Conservation (phyloP, 2,113 vertebrate species). For the Anoura caudifer region DNA sequence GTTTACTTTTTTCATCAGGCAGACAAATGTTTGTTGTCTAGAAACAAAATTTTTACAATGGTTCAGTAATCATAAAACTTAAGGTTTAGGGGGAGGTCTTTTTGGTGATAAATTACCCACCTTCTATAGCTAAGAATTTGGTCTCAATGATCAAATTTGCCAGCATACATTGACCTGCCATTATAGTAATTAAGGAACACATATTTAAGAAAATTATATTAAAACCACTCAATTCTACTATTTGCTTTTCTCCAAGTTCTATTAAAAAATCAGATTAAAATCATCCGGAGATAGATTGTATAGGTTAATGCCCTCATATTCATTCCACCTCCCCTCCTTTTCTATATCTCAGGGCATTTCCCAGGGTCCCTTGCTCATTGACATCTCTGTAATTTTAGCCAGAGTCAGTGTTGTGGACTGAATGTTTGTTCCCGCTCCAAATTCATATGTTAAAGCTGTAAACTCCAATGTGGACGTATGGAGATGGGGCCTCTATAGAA, state of each 20-base stretch:
- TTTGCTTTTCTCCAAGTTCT: not conserved
- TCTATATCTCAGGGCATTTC: not conserved
- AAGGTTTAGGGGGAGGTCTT: not conserved
- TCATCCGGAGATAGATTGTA: not conserved
- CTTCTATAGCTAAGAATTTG: not conserved
- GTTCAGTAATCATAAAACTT: not conserved
- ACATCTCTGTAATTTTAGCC: not conserved
- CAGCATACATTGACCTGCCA: not conserved
- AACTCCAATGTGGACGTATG: not conserved
- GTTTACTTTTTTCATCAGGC: constrained; percentile 7
- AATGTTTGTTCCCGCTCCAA: not conserved
- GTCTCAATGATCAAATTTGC: not conserved
- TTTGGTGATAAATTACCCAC: not conserved
- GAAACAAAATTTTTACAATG: constrained; percentile 25
- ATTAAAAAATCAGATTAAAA: not conserved
- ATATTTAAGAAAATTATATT: not conserved
- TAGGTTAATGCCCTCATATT: not conserved
- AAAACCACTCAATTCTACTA: not conserved
- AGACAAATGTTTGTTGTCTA: constrained; percentile 12
- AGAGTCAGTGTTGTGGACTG: not conserved
- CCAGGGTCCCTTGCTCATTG: not conserved
- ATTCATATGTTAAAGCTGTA: not conserved
- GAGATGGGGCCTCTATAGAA: not conserved
- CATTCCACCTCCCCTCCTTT: not conserved
- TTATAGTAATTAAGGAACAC: not conserved